Conservation (phyloP, 2,888 invertebrate species). For the Drosophila rubida region DNA sequence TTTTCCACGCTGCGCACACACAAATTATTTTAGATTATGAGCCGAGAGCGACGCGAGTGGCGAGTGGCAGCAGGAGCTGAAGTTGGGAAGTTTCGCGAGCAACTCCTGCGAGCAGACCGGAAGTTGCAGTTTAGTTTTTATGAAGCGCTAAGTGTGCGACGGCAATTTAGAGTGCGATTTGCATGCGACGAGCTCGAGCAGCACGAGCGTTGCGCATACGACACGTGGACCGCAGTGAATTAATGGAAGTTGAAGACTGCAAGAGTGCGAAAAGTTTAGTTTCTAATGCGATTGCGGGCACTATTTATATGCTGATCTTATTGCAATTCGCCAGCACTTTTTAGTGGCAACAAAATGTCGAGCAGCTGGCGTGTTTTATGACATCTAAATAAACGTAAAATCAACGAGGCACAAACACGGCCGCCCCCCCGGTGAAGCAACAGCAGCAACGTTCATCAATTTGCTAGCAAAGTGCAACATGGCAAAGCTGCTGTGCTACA, state of each 20-base stretch:
- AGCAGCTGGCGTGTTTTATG: constrained; percentile 25
- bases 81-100: constrained; percentile 13
- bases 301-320: not conserved
- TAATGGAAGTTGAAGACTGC: constrained; percentile 37
- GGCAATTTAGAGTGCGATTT: constrained; percentile 42
- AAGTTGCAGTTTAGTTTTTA: constrained; percentile 77
- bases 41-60: constrained; percentile 14
- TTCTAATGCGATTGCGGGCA: not conserved
- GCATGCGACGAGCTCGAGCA: constrained; percentile 32
- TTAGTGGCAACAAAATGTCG: constrained; percentile 13
- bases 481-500: constrained; percentile 35
- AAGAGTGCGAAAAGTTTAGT: constrained; percentile 13
- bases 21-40: constrained; percentile 79
- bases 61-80: not conserved
- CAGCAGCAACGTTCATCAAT: constrained; percentile 36
- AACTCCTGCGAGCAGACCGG: constrained; percentile 33
- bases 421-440: constrained; percentile 1
- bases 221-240: constrained; percentile 53
- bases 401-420: constrained; percentile 42
- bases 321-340: not conserved
- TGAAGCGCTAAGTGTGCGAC: constrained; percentile 60
- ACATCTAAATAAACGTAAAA: constrained; percentile 46
- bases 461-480: constrained; percentile 48
- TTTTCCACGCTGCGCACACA: constrained; percentile 68
- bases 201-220: constrained; percentile 49